Base-by-base conservation (phyloP, 2,797 vertebrate species). In the Poliocrania exsul region DNA sequence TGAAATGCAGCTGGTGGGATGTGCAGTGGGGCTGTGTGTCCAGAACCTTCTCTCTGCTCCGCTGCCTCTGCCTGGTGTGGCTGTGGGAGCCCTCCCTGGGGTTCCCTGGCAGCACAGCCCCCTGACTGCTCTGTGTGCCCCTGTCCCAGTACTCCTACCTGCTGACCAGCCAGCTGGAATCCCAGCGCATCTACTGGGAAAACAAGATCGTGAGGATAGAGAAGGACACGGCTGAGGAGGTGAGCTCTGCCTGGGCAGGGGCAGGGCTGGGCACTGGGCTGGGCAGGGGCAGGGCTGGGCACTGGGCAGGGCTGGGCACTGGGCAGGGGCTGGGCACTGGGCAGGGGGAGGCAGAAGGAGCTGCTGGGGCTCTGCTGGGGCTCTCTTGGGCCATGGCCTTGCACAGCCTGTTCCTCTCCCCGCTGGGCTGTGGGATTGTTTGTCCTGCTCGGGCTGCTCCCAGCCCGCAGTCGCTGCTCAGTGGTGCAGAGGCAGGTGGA, bases 171-270 rank as follows among this genome's bases (percentile, higher is more conserved):
- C 99, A 99, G 91, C 98, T 99, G 98, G 99, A 99, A 75, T 99
- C 99, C 7, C 99, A 99, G 75, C 98, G 99, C 51, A 99, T 99
- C 95, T 99, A 99, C 90, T 99, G 99, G 99, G 99, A 99, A 97
- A 99, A 99, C 94, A 99, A 99, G 98, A 99, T 99, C 4, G 98
- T 99, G 54, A 98, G 99, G 44, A 98, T 99, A 96, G 99, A 99
- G 97, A 99, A 99, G 94, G 99, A 99, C 93, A 99, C 99, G 0
- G 98, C 99, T 7, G 99, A 99, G 91, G 99, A 99, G 98, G 99
- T 99, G 96, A 98, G 97, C 81, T 85, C 58, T 79, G 86, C 71
- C 54, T 40, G 40, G 40, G 40, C 40, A 40, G 40, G 40, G 40
- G 40, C 40, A 16, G 40, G 40, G 40, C 66, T 20, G 83, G 54